phyloP scores from a whole-genome alignment of 2,797 vertebrate species.

The Myripristis jacobus region DNA sequence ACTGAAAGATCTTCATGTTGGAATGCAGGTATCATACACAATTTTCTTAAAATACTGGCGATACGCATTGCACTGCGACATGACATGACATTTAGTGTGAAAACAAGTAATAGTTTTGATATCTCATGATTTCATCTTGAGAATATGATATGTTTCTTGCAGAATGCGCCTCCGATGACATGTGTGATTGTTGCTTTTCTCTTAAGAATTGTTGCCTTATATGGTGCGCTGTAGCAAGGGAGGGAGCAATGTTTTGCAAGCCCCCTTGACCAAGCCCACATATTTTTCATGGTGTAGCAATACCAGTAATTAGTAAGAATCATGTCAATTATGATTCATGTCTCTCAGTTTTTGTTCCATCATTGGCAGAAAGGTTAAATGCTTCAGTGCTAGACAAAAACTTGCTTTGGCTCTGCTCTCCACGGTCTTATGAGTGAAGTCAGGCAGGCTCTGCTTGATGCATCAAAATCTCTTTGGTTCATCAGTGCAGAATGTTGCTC shows the following conservation, averaged over 20 bases:
- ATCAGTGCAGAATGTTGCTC: constrained; percentile 69
- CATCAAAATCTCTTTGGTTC: constrained; percentile 62
- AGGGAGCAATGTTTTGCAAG: constrained; percentile 83
- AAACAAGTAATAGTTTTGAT: constrained; percentile 1
- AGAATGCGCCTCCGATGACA: constrained; percentile 32
- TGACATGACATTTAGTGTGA: background rate
- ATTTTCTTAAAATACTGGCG: constrained; percentile 7
- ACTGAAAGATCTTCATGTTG: background rate
- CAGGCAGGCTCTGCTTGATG: constrained; percentile 54
- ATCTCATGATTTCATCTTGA: constrained; percentile 16
- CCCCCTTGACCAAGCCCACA: constrained; percentile 82
- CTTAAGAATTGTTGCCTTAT: constrained; percentile 83
- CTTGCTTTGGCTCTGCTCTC: constrained; percentile 15
- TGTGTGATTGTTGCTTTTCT: constrained; percentile 62
- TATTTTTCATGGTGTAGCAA: constrained; percentile 72
- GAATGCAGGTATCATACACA: background rate
- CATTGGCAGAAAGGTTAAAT: constrained; percentile 3
- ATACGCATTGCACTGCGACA: background rate
- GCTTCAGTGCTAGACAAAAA: constrained; percentile 3
- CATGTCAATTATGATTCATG: constrained; percentile 39
- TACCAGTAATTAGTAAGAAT: constrained; percentile 54
- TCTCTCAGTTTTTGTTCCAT: constrained; percentile 3
- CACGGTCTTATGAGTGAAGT: constrained; percentile 31
- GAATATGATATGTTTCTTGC: constrained; percentile 4
- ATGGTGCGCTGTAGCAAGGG: constrained; percentile 80